A percentile compares a stretch with the other conserved stretches of the same genome.
Conservation (phyloP, 2,797 vertebrate genomes). For the Enteromius trimaculatus region DNA sequence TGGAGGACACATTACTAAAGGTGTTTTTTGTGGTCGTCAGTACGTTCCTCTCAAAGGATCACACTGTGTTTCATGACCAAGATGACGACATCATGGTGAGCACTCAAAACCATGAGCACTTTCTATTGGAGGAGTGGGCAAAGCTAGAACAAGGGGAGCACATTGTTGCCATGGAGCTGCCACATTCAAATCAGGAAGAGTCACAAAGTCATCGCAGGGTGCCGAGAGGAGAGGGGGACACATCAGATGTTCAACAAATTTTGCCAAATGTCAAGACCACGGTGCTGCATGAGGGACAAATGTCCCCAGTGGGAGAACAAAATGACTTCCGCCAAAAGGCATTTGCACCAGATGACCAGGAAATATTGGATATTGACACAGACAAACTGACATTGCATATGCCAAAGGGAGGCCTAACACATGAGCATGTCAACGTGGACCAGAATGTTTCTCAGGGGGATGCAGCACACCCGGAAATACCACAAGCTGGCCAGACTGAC, state of each 20-base stretch:
- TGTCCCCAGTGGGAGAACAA: constrained; percentile 31
- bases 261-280: constrained; percentile 41
- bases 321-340: constrained; percentile 15
- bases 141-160: constrained; percentile 71
- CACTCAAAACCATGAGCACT: constrained; percentile 78
- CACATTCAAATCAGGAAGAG: constrained; percentile 54
- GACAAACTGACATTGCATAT: neutral
- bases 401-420: neutral
- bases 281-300: constrained; percentile 24
- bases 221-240: constrained; percentile 39
- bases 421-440: neutral
- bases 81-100: constrained; percentile 70
- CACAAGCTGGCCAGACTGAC: neutral
- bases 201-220: constrained; percentile 30
- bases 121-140: constrained; percentile 69
- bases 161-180: constrained; percentile 34
- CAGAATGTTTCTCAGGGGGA: constrained; percentile 24
- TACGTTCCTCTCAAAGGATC: constrained; percentile 80
- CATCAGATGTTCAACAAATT: constrained; percentile 38
- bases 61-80: constrained; percentile 73
- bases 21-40: constrained; percentile 85
- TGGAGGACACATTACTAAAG: constrained; percentile 83
- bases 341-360: constrained; percentile 15
- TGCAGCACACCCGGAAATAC: neutral
- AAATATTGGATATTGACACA: constrained; percentile 5